A percentile compares a stretch with the other conserved stretches of the same genome.
These are phyloP conservation scores for Beroe ovata DNA, from an alignment of 37 sponge, comb jelly and placozoan species.

Conservation along the genomic window DNA sequence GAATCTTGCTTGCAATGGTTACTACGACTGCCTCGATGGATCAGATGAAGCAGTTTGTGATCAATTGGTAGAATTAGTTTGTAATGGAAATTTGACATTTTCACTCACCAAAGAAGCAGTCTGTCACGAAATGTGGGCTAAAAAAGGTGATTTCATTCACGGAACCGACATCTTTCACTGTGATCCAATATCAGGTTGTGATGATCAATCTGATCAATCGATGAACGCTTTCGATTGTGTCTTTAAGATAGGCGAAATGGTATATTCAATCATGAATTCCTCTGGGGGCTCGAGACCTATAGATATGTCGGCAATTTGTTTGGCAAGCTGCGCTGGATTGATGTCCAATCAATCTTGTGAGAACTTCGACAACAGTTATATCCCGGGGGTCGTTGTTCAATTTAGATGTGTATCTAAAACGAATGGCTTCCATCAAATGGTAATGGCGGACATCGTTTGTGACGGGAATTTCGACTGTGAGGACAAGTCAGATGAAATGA, in stretches of 20 bases:
- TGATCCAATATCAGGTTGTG: no score
- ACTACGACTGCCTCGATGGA: neutral
- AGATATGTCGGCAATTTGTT: neutral
- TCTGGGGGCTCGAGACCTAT: no score
- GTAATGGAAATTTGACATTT: no score
- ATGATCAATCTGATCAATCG: no score
- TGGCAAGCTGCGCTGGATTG: neutral
- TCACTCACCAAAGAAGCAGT: no score
- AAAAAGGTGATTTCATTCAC: no score
- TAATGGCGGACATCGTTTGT: neutral
- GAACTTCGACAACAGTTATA: neutral
- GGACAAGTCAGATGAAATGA: neutral
- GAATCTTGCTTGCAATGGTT: neutral
- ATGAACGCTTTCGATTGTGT: neutral
- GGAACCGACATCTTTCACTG: no score
- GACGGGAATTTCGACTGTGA: neutral
- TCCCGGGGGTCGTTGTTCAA: neutral
- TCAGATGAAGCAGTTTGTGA: neutral
- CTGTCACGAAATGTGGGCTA: no score
- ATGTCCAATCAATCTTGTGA: neutral
- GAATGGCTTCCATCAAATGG: neutral
- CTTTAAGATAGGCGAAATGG: neutral
- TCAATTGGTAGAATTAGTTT: neutral
- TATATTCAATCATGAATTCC: neutral
- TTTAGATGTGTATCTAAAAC: neutral